Percentiles rank a stretch among this genome's conserved stretches.
phyloP scores from a whole-genome alignment of 1,140 invertebrate species.

The Caenorhabditis brenneri region DNA sequence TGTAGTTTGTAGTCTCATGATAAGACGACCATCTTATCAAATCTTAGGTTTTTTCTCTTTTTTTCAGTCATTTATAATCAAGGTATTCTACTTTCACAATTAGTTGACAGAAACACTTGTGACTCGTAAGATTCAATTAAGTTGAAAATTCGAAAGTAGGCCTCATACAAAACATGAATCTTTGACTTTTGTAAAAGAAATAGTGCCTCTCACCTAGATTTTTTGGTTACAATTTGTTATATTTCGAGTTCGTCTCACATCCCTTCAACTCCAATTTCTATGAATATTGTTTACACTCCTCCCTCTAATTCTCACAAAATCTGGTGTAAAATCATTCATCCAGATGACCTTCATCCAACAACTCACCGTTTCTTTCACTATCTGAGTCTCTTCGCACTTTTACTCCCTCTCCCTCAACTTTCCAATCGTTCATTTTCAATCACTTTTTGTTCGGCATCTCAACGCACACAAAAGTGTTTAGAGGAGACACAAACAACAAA shows the following conservation, averaged over 20 bases:
- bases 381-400: background rate
- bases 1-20: slow-evolving; percentile 5
- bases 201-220: too few species aligned
- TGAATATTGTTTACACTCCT: too few species aligned
- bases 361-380: background rate
- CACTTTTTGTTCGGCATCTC: slow-evolving; percentile 8
- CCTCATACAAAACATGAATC: too few species aligned
- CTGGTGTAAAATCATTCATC: too few species aligned
- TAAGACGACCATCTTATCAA: slow-evolving; percentile 15
- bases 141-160: too few species aligned
- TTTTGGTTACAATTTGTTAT: too few species aligned
- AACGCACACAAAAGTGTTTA: background rate
- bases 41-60: background rate
- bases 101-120: background rate
- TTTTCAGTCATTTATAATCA: background rate
- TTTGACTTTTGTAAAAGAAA: too few species aligned
- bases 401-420: background rate
- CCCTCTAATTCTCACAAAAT: too few species aligned
- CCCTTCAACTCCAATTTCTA: too few species aligned
- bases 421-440: background rate
- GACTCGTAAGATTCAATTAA: too few species aligned
- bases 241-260: too few species aligned
- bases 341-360: background rate
- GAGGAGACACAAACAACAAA: background rate
- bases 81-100: background rate